Conservation (phyloP, 37 sponge, comb jelly and placozoan genomes). For the Halisarca cf. caerulea region DNA sequence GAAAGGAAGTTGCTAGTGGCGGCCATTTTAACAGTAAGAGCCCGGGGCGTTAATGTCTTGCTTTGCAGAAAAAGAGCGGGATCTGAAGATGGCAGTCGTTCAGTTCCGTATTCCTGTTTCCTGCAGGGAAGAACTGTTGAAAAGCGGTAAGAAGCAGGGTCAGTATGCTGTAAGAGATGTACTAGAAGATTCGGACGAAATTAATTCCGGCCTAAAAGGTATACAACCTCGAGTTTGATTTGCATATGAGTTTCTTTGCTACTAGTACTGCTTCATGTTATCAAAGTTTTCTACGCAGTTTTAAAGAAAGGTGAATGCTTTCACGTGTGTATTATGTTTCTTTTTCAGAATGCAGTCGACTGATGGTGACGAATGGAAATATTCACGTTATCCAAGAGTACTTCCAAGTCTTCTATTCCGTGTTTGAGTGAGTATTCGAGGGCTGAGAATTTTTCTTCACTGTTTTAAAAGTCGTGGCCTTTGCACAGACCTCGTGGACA, state of each 20-base stretch:
- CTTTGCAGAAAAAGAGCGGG: not conserved
- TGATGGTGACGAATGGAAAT: not conserved
- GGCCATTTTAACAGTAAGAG: no score
- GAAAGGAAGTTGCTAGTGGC: not conserved
- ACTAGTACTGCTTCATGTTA: no score
- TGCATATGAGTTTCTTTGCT: no score
- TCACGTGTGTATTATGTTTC: not conserved
- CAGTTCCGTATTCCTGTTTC: slow-evolving; percentile 22
- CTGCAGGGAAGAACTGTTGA: not conserved
- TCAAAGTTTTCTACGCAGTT: no score
- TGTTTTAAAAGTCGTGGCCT: no score
- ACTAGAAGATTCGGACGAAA: not conserved
- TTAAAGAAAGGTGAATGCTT: no score
- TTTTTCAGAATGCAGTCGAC: slow-evolving; percentile 10
- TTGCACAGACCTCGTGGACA: no score
- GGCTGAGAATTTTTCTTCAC: no score
- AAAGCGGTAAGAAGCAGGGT: not conserved
- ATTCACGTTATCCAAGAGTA: not conserved
- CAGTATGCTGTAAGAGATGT: not conserved
- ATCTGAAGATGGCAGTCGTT: not conserved
- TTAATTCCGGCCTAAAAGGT: not conserved
- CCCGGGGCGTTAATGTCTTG: no score
- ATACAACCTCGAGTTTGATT: no score
- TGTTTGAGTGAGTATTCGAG: slow-evolving; percentile 27
- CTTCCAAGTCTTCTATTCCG: slow-evolving; percentile 22